These are phyloP conservation scores for Drosophila putrida DNA, from an alignment of 2,888 invertebrate species.

Conservation along the genomic window DNA sequence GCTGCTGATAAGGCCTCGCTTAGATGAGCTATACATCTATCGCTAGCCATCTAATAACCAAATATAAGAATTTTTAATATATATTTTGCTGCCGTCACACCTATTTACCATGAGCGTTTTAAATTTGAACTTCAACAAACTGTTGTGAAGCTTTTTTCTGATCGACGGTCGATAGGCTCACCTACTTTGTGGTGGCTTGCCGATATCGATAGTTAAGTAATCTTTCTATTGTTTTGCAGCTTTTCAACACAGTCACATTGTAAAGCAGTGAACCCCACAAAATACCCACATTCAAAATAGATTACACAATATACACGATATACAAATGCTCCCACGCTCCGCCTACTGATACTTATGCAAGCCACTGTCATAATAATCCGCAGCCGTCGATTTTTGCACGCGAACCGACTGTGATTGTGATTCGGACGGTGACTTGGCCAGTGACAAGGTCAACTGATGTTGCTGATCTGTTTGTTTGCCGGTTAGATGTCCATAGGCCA, in stretches of 20 bases:
- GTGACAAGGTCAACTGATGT: conserved; percentile 66
- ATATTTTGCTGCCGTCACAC: conserved; percentile 1
- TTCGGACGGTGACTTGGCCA: conserved; percentile 63
- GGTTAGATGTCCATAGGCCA: conserved; percentile 88
- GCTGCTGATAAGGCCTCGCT: conserved; percentile 52
- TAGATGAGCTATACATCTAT: conserved; percentile 59
- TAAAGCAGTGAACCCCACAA: not conserved
- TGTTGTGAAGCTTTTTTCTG: not conserved
- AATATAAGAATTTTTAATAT: conserved; percentile 36
- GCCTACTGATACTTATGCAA: conserved; percentile 72
- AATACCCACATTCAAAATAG: conserved; percentile 54
- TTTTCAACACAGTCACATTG: not conserved
- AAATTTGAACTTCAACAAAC: conserved; percentile 7
- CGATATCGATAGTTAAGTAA: conserved; percentile 18
- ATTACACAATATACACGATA: conserved; percentile 76
- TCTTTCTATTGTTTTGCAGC: not conserved
- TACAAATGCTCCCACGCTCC: conserved; percentile 60
- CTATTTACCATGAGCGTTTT: conserved; percentile 7
- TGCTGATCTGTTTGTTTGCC: conserved; percentile 66
- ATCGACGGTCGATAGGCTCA: conserved; percentile 16
- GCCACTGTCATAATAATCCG: conserved; percentile 69
- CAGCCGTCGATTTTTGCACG: conserved; percentile 59
- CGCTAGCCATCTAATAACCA: conserved; percentile 54
- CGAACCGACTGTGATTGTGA: conserved; percentile 60
- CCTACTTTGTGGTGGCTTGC: conserved; percentile 15